phyloP scores from a whole-genome alignment of 2,113 vertebrate species.

The Climacteris rufus region DNA sequence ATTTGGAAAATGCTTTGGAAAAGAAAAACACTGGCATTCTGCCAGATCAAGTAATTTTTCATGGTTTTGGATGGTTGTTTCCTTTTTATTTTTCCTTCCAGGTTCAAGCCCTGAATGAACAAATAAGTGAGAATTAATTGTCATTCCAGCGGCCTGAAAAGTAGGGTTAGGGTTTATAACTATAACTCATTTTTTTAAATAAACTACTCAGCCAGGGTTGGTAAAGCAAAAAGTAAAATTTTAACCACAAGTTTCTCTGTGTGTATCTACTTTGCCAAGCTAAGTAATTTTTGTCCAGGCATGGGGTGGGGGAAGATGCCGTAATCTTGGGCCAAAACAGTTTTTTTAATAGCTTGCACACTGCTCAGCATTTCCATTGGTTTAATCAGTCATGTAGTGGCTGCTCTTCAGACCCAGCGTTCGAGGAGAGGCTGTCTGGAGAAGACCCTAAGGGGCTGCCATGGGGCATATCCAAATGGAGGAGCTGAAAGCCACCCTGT shows the following conservation, averaged over 20 bases:
- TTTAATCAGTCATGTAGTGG: not conserved
- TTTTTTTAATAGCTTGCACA: not conserved
- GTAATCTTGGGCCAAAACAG: not conserved
- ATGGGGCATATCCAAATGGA: not conserved
- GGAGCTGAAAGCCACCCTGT: not conserved
- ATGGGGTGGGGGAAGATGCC: not conserved
- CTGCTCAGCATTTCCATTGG: conserved; percentile 15
- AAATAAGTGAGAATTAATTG: not conserved
- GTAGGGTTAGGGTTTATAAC: not conserved
- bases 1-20: not conserved
- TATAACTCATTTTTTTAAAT: not conserved
- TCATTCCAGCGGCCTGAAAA: not conserved
- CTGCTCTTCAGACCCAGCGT: conserved; percentile 31
- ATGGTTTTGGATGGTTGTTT: not conserved
- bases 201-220: not conserved
- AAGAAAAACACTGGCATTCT: not conserved
- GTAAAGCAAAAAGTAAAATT: conserved; percentile 20
- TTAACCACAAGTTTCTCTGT: not conserved
- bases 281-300: not conserved
- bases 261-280: conserved; percentile 14
- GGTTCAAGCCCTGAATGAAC: not conserved
- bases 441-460: not conserved
- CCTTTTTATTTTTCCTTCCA: not conserved
- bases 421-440: not conserved
- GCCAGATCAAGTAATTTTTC: not conserved